Evolutionary conservation across 2,888 invertebrate genomes (phyloP).

Genomic region (Agapostemon virescens): DNA sequence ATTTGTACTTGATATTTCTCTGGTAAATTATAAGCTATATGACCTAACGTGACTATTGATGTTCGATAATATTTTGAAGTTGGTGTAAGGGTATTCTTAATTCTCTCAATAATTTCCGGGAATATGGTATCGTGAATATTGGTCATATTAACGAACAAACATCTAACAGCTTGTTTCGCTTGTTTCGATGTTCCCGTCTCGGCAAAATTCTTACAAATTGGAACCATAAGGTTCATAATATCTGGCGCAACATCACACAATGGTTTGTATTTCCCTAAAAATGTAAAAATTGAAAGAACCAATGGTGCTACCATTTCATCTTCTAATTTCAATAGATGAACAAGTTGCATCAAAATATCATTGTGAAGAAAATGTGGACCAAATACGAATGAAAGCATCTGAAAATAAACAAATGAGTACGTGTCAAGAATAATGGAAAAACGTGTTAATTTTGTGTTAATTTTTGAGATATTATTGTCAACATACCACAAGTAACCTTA

Average conservation of each 20-base stretch:
- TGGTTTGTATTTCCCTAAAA: constrained; percentile 92
- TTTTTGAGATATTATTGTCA: constrained; percentile 20
- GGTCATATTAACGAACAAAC: constrained; percentile 92
- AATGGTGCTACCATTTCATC: constrained; percentile 91
- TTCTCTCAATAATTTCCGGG: constrained; percentile 90
- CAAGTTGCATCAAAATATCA: constrained; percentile 89
- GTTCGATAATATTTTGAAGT: constrained; percentile 93
- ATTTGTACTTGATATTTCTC: constrained; percentile 94
- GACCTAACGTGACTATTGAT: constrained; percentile 96
- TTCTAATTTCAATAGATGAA: constrained; percentile 89
- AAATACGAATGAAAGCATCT: constrained; percentile 94
- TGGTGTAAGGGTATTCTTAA: constrained; percentile 88
- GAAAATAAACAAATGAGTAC: constrained; percentile 52
- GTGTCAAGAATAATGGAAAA: not conserved
- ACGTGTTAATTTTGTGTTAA: not conserved
- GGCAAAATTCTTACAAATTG: constrained; percentile 93
- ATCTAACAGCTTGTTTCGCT: constrained; percentile 97
- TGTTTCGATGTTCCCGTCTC: constrained; percentile 95
- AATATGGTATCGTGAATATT: constrained; percentile 88
- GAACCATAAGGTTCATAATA: constrained; percentile 89
- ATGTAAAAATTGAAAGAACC: constrained; percentile 91
- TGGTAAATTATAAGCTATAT: constrained; percentile 95
- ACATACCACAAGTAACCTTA: constrained; percentile 90
- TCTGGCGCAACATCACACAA: constrained; percentile 89
- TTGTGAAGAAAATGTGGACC: constrained; percentile 95